phyloP scores from a whole-genome alignment of 2,113 vertebrate genomes.

The Prionailurus viverrinus region DNA sequence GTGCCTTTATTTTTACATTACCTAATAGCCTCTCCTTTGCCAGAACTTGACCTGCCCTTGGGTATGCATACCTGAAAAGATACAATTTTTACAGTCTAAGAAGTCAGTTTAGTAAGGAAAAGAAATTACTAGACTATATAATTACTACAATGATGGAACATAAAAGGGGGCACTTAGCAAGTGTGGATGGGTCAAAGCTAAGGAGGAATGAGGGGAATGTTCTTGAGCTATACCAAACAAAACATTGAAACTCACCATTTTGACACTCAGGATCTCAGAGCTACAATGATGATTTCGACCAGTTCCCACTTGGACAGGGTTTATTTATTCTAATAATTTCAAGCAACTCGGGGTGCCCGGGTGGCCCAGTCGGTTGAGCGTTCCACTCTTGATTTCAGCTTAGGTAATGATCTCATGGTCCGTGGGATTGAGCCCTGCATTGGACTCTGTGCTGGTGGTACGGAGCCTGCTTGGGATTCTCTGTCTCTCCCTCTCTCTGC shows the following conservation, averaged over 20 bases:
- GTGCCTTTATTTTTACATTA: not conserved
- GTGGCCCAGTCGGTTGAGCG: too few relatives aligned
- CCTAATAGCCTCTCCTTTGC: not conserved
- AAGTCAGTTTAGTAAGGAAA: not conserved
- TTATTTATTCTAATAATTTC: constrained; percentile 42
- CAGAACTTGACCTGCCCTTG: not conserved
- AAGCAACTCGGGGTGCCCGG: not conserved
- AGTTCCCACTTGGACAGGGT: not conserved
- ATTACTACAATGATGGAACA: not conserved
- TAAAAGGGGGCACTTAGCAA: not conserved
- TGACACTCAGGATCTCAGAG: not conserved
- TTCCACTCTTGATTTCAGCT: too few relatives aligned
- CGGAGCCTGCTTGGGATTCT: too few relatives aligned
- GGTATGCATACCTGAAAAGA: not conserved
- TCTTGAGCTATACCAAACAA: not conserved
- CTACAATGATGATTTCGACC: not conserved
- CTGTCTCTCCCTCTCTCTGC: too few relatives aligned
- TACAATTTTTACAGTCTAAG: not conserved
- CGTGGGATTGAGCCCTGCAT: too few relatives aligned
- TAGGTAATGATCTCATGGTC: too few relatives aligned
- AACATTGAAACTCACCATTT: not conserved
- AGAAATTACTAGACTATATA: not conserved
- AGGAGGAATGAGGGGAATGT: not conserved
- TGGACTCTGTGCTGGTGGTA: too few relatives aligned
- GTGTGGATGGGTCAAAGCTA: not conserved